Conservation (phyloP, 2,888 invertebrate species). For the Adelognathus sp. region DNA sequence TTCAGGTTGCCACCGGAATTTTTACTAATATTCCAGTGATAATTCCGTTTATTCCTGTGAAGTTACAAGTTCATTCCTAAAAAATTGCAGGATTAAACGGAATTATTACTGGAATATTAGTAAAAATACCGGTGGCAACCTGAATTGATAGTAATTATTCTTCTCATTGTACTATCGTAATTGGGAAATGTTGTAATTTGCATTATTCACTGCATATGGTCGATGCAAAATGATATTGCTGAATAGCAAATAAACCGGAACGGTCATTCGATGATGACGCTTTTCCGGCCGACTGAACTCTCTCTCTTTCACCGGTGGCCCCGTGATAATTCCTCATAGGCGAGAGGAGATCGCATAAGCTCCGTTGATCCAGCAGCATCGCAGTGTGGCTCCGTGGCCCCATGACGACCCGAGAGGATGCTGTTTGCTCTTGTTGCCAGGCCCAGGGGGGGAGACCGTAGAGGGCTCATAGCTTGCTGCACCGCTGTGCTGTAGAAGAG, state of each 20-base stretch:
- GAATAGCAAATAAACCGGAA: constrained; percentile 17
- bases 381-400: constrained; percentile 75
- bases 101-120: no score
- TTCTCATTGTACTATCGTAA: background rate
- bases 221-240: no score
- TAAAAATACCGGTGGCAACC: no score
- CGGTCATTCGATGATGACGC: constrained; percentile 67
- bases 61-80: no score
- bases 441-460: constrained; percentile 59
- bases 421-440: constrained; percentile 78
- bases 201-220: no score
- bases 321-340: constrained; percentile 73
- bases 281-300: constrained; percentile 74
- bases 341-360: constrained; percentile 54
- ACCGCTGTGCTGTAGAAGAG: constrained; percentile 13
- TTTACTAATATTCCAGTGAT: no score
- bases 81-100: no score
- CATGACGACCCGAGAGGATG: constrained; percentile 76
- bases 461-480: constrained; percentile 36
- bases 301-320: constrained; percentile 68
- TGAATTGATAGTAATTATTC: no score
- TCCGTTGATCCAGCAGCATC: constrained; percentile 71
- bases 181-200: no score
- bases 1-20: no score
- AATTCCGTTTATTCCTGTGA: no score